Evolutionary conservation across 2,113 vertebrate species (phyloP).

Genomic region (Ancistrus triradiatus): DNA sequence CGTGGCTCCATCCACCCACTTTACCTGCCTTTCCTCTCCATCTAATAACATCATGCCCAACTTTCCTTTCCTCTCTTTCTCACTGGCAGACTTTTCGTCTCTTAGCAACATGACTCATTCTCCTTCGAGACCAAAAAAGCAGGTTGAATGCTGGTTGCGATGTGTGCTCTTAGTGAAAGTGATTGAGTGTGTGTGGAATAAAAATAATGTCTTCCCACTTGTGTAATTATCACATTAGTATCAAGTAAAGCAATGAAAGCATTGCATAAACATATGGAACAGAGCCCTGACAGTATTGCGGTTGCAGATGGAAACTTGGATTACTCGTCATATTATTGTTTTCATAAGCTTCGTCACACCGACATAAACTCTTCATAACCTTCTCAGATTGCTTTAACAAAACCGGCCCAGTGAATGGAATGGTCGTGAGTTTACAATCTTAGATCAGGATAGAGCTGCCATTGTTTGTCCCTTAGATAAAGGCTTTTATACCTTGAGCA

Average conservation of each 20-base stretch:
- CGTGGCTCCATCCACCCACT: constrained; percentile 42
- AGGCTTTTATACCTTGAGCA: too few species aligned
- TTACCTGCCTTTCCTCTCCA: constrained; percentile 39
- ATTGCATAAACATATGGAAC: background rate
- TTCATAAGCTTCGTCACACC: too few species aligned
- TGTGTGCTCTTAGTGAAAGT: background rate
- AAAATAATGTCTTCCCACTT: constrained; percentile 1
- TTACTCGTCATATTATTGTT: too few species aligned
- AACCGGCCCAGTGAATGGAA: too few species aligned
- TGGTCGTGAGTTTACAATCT: too few species aligned
- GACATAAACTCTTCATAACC: too few species aligned
- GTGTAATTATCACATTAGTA: constrained; percentile 13
- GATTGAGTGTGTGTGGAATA: constrained; percentile 13
- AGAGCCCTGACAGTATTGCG: background rate
- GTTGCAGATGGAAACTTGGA: too few species aligned
- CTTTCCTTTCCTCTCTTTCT: constrained; percentile 33
- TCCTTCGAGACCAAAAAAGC: constrained; percentile 30
- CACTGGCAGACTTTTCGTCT: constrained; percentile 40
- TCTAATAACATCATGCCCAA: constrained; percentile 39
- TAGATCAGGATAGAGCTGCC: too few species aligned
- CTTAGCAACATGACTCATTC: constrained; percentile 57
- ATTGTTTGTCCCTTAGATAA: too few species aligned
- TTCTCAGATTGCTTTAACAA: too few species aligned
- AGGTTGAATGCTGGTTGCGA: constrained; percentile 17
- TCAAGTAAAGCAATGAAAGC: background rate